phyloP scores from a whole-genome alignment of 2,113 vertebrate genomes.

The Podarcis cretensis region DNA sequence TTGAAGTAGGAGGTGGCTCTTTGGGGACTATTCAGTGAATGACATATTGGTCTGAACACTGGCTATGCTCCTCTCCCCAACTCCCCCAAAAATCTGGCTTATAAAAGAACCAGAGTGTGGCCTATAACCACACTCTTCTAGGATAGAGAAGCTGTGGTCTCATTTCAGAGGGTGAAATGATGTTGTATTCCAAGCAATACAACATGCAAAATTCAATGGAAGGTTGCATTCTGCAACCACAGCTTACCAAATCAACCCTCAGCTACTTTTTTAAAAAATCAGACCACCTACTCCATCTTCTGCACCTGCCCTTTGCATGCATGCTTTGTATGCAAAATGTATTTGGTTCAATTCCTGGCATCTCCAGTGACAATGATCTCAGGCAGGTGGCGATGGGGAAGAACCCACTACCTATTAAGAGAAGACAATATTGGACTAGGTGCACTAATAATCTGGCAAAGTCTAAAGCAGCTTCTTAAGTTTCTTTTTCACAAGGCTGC shows the following conservation, averaged over 20 bases:
- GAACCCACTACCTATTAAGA: background rate
- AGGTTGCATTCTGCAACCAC: background rate
- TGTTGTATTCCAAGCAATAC: no score
- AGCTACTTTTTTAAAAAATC: background rate
- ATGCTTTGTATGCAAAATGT: background rate
- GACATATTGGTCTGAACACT: no score
- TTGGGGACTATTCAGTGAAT: background rate
- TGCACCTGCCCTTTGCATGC: no score
- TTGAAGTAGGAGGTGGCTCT: background rate
- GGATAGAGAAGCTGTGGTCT: no score
- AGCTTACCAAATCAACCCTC: background rate
- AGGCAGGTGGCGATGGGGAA: no score
- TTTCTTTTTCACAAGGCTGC: background rate
- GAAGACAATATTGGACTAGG: no score
- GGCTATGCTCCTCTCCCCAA: no score
- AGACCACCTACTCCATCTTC: background rate
- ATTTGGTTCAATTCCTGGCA: background rate
- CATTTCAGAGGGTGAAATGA: no score
- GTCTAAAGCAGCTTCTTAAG: background rate
- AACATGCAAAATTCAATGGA: background rate
- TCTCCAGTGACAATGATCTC: no score
- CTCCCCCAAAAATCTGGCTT: no score
- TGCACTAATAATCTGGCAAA: background rate
- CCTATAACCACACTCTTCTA: no score
- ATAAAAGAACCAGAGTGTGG: no score